A percentile compares a stretch with the other conserved stretches of the same genome.
Evolutionary conservation across 2,797 vertebrate genomes (phyloP).

Genomic region (Clarias pachynema): DNA sequence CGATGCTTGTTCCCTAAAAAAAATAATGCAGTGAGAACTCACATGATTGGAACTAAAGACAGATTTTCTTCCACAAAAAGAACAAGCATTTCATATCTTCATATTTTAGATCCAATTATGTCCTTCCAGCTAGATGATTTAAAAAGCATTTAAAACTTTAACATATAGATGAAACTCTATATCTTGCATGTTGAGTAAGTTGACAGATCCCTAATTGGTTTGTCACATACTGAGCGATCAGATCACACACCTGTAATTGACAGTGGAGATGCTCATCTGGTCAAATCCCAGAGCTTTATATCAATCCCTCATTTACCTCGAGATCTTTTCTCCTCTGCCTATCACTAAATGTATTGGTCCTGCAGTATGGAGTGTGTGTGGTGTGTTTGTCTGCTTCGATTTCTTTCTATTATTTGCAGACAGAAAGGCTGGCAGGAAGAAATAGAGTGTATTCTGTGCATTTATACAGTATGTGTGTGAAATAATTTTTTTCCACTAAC

Average conservation of each 20-base stretch:
- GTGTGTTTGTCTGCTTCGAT: slow-evolving; percentile 21
- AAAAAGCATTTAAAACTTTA: background rate
- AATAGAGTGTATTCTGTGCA: background rate
- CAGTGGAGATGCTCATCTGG: slow-evolving; percentile 28
- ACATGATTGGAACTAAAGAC: no score
- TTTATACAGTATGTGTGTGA: background rate
- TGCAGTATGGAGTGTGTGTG: slow-evolving; percentile 4
- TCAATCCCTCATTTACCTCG: slow-evolving; percentile 31
- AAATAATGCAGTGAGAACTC: no score
- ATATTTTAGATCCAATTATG: background rate
- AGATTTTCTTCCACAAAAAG: background rate
- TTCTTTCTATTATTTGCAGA: slow-evolving; percentile 7
- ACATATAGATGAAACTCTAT: background rate
- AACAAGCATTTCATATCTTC: background rate
- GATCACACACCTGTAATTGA: background rate
- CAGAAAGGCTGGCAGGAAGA: background rate
- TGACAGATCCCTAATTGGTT: background rate
- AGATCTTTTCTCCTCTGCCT: background rate
- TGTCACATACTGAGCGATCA: background rate
- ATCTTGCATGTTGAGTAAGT: background rate
- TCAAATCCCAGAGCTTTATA: slow-evolving; percentile 31
- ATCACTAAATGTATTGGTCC: background rate
- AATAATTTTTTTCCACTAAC: background rate
- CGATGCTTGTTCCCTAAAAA: no score
- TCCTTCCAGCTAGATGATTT: background rate